Conservation (phyloP, 1,140 invertebrate species). For the Agrypnia vestita region DNA sequence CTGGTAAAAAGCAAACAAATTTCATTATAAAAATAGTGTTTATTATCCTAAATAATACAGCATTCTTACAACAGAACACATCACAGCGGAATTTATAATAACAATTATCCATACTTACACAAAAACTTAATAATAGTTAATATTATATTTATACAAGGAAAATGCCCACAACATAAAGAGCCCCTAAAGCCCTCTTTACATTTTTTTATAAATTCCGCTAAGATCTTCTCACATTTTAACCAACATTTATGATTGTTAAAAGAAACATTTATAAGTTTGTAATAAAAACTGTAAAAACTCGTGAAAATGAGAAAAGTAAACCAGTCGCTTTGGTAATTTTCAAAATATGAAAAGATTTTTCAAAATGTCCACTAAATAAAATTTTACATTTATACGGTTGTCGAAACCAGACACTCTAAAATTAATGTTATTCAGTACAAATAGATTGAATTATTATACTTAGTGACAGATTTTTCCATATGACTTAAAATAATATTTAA, state of each 20-base stretch:
- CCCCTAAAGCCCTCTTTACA: neutral
- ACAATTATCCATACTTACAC: conserved; percentile 4
- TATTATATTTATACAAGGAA: conserved; percentile 20
- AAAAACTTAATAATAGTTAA: conserved; percentile 9
- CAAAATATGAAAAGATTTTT: too few relatives aligned
- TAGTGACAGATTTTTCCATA: too few relatives aligned
- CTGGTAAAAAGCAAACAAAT: neutral
- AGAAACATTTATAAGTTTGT: neutral
- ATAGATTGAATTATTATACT: too few relatives aligned
- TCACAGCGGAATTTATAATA: conserved; percentile 34
- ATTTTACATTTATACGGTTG: too few relatives aligned
- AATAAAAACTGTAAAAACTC: too few relatives aligned
- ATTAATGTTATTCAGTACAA: too few relatives aligned
- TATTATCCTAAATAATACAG: conserved; percentile 25
- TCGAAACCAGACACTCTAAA: too few relatives aligned
- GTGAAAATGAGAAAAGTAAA: too few relatives aligned
- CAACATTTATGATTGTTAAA: neutral
- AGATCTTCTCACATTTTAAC: neutral
- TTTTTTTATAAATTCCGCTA: conserved; percentile 23
- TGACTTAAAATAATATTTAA: too few relatives aligned
- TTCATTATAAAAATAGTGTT: conserved; percentile 44
- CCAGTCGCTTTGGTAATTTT: too few relatives aligned
- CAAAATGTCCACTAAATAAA: too few relatives aligned
- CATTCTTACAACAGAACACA: conserved; percentile 51
- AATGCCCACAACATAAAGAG: neutral